These are phyloP conservation scores for Hydrophis major DNA, from an alignment of 2,797 vertebrate genomes.

Conservation along the genomic window DNA sequence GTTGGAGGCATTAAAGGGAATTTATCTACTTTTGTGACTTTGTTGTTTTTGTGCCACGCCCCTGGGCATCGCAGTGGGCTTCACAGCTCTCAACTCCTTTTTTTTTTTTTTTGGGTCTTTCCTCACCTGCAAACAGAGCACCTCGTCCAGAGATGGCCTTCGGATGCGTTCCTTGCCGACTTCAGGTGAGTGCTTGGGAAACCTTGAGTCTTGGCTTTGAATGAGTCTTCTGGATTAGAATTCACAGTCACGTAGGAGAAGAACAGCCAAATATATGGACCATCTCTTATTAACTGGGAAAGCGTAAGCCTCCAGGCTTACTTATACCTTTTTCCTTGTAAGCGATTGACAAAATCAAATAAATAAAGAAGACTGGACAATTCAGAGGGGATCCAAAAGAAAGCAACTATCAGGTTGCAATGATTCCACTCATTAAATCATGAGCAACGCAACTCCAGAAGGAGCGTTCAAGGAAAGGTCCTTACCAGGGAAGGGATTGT, in stretches of 20 bases:
- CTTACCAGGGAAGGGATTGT: background rate
- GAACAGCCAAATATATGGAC: background rate
- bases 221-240: background rate
- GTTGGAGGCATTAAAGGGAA: too few relatives aligned
- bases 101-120: background rate
- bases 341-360: too few relatives aligned
- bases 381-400: background rate
- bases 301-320: conserved; percentile 13
- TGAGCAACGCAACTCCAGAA: too few relatives aligned
- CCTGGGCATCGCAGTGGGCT: background rate
- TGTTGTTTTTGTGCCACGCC: too few relatives aligned
- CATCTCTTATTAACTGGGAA: background rate
- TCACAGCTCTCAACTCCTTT: too few relatives aligned
- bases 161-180: conserved; percentile 16
- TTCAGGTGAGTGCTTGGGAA: conserved; percentile 56
- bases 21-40: too few relatives aligned
- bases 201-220: background rate
- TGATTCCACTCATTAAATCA: too few relatives aligned
- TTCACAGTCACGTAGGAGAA: background rate
- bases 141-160: conserved; percentile 17
- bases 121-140: conserved; percentile 42
- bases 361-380: too few relatives aligned
- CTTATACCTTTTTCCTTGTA: background rate
- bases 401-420: background rate
- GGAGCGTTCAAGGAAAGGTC: background rate